Conservation (phyloP, 1,140 invertebrate species). For the Drosophila sulfurigaster region DNA sequence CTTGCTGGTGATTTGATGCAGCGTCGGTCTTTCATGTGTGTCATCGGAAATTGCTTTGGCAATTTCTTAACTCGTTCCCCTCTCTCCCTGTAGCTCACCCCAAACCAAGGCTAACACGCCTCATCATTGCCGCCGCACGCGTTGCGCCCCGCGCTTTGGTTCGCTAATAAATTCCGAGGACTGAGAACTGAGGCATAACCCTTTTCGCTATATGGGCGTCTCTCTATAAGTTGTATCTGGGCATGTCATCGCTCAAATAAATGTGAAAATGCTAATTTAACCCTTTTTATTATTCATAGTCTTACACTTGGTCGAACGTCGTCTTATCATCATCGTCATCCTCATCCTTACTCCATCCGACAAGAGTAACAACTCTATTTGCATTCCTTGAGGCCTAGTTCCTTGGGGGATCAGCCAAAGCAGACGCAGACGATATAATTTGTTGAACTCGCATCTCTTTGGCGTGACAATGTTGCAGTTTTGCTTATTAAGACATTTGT, state of each 20-base stretch:
- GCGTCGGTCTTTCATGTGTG: slow-evolving; percentile 67
- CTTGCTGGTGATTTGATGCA: slow-evolving; percentile 41
- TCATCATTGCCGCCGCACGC: slow-evolving; percentile 76
- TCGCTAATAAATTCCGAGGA: slow-evolving; percentile 62
- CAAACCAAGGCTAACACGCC: slow-evolving; percentile 65
- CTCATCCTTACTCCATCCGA: slow-evolving; percentile 12
- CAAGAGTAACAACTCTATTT: slow-evolving; percentile 39
- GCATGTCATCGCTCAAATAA: slow-evolving; percentile 80
- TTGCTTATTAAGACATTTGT: slow-evolving; percentile 77
- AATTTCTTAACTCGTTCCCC: slow-evolving; percentile 47
- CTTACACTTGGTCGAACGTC: slow-evolving; percentile 70
- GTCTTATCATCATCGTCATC: slow-evolving; percentile 38
- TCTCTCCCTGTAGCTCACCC: not conserved
- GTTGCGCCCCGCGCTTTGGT: slow-evolving; percentile 12
- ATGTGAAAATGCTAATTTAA: slow-evolving; percentile 85
- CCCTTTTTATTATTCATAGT: slow-evolving; percentile 85
- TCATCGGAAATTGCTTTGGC: slow-evolving; percentile 75
- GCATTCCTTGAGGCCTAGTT: slow-evolving; percentile 53
- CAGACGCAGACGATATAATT: slow-evolving; percentile 28
- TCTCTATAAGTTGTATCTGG: slow-evolving; percentile 52
- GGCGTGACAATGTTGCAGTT: slow-evolving; percentile 50
- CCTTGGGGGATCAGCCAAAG: slow-evolving; percentile 38
- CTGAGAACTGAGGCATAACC: slow-evolving; percentile 15
- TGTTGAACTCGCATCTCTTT: slow-evolving; percentile 26
- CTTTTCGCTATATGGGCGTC: slow-evolving; percentile 9